Evolutionary conservation across 2,888 invertebrate species (phyloP), one percentile per base, ranked within the genome.

Genomic region (Lithophane leautieri): DNA sequence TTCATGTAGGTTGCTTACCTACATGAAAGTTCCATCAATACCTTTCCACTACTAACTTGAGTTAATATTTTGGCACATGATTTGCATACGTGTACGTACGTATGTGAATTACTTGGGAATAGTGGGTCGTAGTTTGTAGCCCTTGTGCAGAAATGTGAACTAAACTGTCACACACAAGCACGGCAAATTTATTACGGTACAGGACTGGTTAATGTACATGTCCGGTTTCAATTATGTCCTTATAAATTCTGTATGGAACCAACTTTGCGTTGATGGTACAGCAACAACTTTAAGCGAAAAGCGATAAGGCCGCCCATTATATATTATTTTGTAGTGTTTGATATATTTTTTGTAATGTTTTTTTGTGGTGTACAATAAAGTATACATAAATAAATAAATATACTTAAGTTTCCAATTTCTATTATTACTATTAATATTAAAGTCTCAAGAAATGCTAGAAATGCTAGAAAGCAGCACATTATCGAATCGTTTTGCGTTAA

Each of bases 131-230:
- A 77, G 66, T 71, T 77, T 77, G 56, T 75, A 70, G 66, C 69
- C 61, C 28, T 70, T 67, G 73, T 70, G 67, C 28, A 47, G 4
- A 68, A 74, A 74, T 84, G 70, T 76, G 62, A 68, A 60, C 60
- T 52, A 78, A 78, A 67, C 75, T 79, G 78, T 77, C 83, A 70
- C 67, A 72, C 34, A 34, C 86, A 86, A 79, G 44, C 70, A 22
- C 56, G 12, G 56, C 40, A 62, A 83, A 81, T 79, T 78, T 77
- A 86, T 85, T 75, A 83, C 74, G 62, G 74, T 61, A 47, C 71
- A 74, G 22, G 70, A 79, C 60, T 73, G 42, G 65, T 68, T 60
- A 71, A 63, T 76, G 62, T 70, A 62, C 52, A 62, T 62, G 72
- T 72, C 70, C 71, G 50, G 63, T 74, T 76, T 70, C 79, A 75